Evolutionary conservation across 2,888 invertebrate genomes (phyloP), one percentile per base, ranked within the genome.

Genomic region (Pyrochroa serraticornis): DNA sequence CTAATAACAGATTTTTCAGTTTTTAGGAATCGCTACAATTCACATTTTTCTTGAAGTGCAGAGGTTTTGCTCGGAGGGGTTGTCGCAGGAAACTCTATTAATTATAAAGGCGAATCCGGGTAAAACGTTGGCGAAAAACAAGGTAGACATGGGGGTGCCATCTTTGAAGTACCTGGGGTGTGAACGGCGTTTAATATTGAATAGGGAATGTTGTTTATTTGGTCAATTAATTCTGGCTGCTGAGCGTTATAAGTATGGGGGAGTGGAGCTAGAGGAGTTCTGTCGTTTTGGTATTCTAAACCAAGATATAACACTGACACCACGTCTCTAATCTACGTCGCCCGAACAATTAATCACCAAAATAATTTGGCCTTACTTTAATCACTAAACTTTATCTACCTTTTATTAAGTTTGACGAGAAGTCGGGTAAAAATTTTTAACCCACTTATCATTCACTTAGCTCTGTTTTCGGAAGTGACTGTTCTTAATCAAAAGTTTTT

Each of bases 191-290:
- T 55, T 55, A 55, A 55, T 55, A 55, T 50, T 56, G 45, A 56
- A 56, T 51, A 42, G 50, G 42, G 33, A 51, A 51, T 57, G 51
- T 57, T 57, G 50, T 51, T 57, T 51, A 41, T 57, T 57, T 51
- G 51, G 51, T 51, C 57, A 57, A 57, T 57, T 50, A 57, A 57
- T 50, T 55, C 44, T 55, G 48, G 48, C 42, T 56, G 46, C 46
- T 51, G 34, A 56, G 43, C 45, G 36, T 57, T 57, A 45, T 56
- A 45, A 45, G 47, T 51, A 47, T 10, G 47, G 14, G 47, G 51
- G 50, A 56, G 48, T 47, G 56, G 33, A 43, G 22, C 36, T 35
- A n/a, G 35, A 46, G 41, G 54, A 54, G 41, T 41, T 54, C 54
- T 47, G 54, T 46, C 47, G 45, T 47, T 56, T 44, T 49, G 49